A percentile compares a stretch with the other conserved stretches of the same genome.
Evolutionary conservation across 2,113 vertebrate genomes (phyloP).

Genomic region (Ceyx margarethae): DNA sequence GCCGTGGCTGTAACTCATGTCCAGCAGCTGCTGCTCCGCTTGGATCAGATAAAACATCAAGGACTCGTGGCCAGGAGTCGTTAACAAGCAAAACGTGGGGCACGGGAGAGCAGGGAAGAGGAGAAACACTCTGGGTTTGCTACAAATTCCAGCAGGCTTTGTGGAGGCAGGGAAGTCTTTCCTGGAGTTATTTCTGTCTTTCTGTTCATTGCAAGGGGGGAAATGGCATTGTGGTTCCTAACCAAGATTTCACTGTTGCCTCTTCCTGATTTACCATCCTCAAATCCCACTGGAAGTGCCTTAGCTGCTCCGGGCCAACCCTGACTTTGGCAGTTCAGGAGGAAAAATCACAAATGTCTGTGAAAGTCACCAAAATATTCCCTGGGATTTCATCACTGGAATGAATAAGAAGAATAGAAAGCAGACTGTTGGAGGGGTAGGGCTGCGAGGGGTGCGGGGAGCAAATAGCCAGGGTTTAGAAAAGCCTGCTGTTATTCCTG

Average conservation of each 20-base stretch:
- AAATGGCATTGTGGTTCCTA: conserved; percentile 42
- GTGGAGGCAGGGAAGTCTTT: conserved; percentile 35
- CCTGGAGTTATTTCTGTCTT: conserved; percentile 63
- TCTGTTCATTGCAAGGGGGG: neutral
- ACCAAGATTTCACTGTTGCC: conserved; percentile 41
- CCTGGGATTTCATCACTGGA: conserved; percentile 48
- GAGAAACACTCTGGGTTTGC: neutral
- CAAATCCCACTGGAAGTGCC: conserved; percentile 55
- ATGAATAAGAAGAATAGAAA: conserved; percentile 48
- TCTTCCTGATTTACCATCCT: conserved; percentile 59
- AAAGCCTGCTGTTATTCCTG: conserved; percentile 71
- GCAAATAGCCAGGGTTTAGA: conserved; percentile 61
- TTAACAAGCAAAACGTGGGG: neutral
- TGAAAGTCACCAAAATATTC: conserved; percentile 59
- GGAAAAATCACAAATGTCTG: conserved; percentile 61
- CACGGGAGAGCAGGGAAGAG: neutral
- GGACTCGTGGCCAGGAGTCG: neutral
- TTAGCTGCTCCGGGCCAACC: neutral
- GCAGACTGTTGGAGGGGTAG: conserved; percentile 39
- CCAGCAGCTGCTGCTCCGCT: conserved; percentile 43
- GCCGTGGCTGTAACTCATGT: neutral
- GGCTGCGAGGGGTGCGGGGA: conserved; percentile 15
- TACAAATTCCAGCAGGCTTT: neutral
- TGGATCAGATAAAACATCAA: conserved; percentile 6
- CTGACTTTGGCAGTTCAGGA: conserved; percentile 56